These are phyloP conservation scores for Cathartes aura DNA, from an alignment of 2,113 vertebrate species.

Conservation along the genomic window DNA sequence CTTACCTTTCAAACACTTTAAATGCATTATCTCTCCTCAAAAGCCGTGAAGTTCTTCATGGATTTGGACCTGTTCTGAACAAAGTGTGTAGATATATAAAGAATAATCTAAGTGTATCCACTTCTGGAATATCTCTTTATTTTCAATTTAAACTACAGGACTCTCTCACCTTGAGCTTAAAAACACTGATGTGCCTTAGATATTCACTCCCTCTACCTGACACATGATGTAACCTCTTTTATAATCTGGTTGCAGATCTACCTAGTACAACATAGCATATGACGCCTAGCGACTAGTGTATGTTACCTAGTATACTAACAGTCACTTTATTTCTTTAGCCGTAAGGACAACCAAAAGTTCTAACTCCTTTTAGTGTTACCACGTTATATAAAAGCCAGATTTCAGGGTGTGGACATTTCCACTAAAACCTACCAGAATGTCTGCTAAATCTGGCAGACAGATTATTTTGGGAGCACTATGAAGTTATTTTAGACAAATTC, in stretches of 20 bases:
- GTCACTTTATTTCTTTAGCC: neutral
- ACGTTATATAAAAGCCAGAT: neutral
- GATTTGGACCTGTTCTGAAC: neutral
- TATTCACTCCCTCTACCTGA: neutral
- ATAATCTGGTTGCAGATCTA: neutral
- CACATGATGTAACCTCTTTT: neutral
- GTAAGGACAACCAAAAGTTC: neutral
- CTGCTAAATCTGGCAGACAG: constrained; percentile 28
- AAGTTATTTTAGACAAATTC: constrained; percentile 28
- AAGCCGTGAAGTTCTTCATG: neutral
- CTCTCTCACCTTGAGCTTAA: neutral
- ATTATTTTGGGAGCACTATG: constrained; percentile 6
- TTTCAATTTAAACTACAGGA: neutral
- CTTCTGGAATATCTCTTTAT: neutral
- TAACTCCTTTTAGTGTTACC: neutral
- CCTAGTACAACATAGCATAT: neutral
- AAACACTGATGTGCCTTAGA: neutral
- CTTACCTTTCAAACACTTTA: neutral
- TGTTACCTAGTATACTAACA: neutral
- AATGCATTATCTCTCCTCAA: neutral
- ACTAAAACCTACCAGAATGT: constrained; percentile 4
- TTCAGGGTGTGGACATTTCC: constrained; percentile 14
- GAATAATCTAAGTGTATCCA: neutral
- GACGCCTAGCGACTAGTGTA: neutral
- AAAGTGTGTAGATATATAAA: neutral